Percentiles rank a stretch among this genome's conserved stretches.
Conservation (phyloP, 2,888 invertebrate genomes). For the Ephialtes manifestator region DNA sequence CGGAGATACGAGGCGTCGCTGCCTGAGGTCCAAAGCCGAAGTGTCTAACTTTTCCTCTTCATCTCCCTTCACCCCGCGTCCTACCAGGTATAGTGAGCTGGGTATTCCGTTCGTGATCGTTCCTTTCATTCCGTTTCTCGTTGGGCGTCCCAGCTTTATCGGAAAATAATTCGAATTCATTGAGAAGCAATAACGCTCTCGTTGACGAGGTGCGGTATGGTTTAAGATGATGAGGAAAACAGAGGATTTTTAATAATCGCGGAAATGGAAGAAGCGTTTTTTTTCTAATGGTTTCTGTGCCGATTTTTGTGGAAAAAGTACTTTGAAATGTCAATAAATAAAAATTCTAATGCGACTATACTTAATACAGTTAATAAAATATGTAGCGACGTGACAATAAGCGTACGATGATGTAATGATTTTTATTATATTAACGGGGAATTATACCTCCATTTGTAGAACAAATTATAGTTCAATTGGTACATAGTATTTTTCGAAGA, state of each 20-base stretch:
- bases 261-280: background rate
- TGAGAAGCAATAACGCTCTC: slow-evolving; percentile 32
- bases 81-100: slow-evolving; percentile 9
- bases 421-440: too few relatives aligned
- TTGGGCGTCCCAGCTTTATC: slow-evolving; percentile 4
- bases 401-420: too few relatives aligned
- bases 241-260: background rate
- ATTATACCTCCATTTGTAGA: too few relatives aligned
- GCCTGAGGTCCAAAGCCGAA: slow-evolving; percentile 33
- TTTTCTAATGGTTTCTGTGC: background rate
- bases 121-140: slow-evolving; percentile 15
- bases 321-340: too few relatives aligned
- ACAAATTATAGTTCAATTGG: too few relatives aligned
- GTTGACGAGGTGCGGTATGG: background rate
- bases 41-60: slow-evolving; percentile 47
- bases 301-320: background rate
- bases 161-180: slow-evolving; percentile 44
- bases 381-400: too few relatives aligned
- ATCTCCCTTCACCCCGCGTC: background rate
- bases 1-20: slow-evolving; percentile 1
- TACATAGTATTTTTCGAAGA: too few relatives aligned
- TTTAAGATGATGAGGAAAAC: background rate
- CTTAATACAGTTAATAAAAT: too few relatives aligned
- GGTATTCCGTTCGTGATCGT: slow-evolving; percentile 21
- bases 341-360: too few relatives aligned